Evolutionary conservation across 2,888 invertebrate species (phyloP), one percentile per base, ranked within the genome.

Genomic region (Yponomeuta evonymella): DNA sequence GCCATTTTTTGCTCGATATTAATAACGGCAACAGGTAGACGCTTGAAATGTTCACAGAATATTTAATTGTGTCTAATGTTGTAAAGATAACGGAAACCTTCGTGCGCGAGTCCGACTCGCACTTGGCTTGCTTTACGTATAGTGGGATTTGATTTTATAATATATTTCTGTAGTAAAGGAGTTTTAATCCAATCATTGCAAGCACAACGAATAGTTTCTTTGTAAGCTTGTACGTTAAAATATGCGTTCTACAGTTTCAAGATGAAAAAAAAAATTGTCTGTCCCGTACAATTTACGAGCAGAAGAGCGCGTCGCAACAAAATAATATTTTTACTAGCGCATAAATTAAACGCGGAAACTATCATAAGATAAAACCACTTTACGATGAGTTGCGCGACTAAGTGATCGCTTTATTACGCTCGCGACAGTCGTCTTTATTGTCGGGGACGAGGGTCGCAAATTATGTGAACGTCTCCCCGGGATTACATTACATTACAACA

Each of bases 331-430:
- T 65, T 82, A 83, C 74, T 76, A 74, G 72, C 72, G 76, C 76
- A 80, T 82, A 82, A 79, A 81, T 82, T 82, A 81, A 78, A 77
- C 72, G 72, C 51, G 51, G 51, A 72, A 79, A 79, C 78, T 80
- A 77, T 77, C 74, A 9, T 65, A 65, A 65, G 65, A 65, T 65
- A 65, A 65, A 58, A 65, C 65, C 65, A 33, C 65, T 65, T 65
- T 65, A 65, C 33, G 65, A 65, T 4, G 6, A 65, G 65, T 65
- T 65, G 33, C 33, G 33, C 10, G 65, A 65, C 65, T 65, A 65
- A 65, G 65, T 65, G 33, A 65, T 65, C 65, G 65, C 30, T 65
- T 65, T 65, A 65, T 65, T 65, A 65, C 65, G 12, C 33, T 58
- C 65, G 4, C 65, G 65, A 65, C 65, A 30, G 11, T 65, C 65